Conservation (phyloP, 2,888 invertebrate species). For the Lasioglossum lativentre region DNA sequence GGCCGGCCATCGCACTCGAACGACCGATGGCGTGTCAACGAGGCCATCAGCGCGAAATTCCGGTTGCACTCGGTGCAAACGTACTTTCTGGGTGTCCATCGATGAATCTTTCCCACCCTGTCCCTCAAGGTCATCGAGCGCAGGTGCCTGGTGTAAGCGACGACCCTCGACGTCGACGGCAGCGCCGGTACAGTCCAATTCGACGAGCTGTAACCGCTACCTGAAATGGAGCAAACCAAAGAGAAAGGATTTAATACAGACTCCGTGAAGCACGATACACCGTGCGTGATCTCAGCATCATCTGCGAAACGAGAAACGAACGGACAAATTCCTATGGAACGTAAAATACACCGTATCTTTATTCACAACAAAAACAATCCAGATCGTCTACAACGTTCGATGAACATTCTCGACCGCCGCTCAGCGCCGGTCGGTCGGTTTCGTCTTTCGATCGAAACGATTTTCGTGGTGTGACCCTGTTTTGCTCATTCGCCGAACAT, state of each 20-base stretch:
- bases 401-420: background rate
- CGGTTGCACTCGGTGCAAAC: conserved; percentile 77
- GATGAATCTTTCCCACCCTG: conserved; percentile 34
- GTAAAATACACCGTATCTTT: conserved; percentile 46
- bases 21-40: conserved; percentile 74
- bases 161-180: conserved; percentile 73
- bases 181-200: conserved; percentile 79
- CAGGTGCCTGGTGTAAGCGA: conserved; percentile 66
- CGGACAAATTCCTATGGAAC: background rate
- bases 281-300: background rate
- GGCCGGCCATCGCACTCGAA: conserved; percentile 55
- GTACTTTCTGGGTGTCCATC: conserved; percentile 75
- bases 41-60: conserved; percentile 77
- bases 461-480: background rate
- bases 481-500: background rate
- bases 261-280: background rate
- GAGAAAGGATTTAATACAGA: conserved; percentile 27
- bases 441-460: background rate
- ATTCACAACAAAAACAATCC: conserved; percentile 31
- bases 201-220: conserved; percentile 74
- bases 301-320: conserved; percentile 9
- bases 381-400: background rate
- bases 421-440: too few species aligned
- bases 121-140: conserved; percentile 74
- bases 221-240: conserved; percentile 68